Base-by-base conservation (phyloP, 1,140 invertebrate genomes). In the Aphis craccivora region DNA sequence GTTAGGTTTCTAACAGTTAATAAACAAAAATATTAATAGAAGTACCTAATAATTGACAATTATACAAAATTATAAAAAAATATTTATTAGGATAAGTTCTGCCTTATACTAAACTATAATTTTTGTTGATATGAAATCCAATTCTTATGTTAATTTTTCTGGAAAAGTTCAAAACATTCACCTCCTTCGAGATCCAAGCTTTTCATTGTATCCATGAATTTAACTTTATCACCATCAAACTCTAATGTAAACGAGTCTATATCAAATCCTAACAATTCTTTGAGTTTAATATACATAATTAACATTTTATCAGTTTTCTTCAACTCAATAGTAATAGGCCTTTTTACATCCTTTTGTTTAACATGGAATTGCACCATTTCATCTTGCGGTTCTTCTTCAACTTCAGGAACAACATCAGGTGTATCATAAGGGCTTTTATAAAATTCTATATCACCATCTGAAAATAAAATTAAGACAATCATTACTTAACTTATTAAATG, bases 401-500 rank as follows among this genome's bases (percentile, higher is more conserved):
- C 86, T 30, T 88, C 25, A 23, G 43, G 6, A 35, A 22, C 55
- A 35, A 22, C 55, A 8, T 88, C 14, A 0, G 43, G 6, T 81
- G 25, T 48, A 35, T 91, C 90, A 48, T 3, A 14, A 48, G 25
- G 11, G 11, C 90, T 51, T 23, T 11, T 81, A n/a, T 83, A 83
- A 91, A n/a, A 91, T 51, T 35, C 90, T 83, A 91, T 83, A 23
- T 83, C 45, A 48, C 90, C 90, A 91, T 91, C 90, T 91, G 51
- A 45, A 76, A 91, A 89, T 53, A n/a, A 48, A 87, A 87, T 1
- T 1, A 51, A 20, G 18, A 51, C 48, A 51, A 20, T 20, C 14
- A 51, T 51, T 51, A 51, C 18, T 51, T 0, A 51, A 45, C 45
- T 20, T 51, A 51, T 51, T 51, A 51, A 51, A 51, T 51, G 1